These are phyloP conservation scores for Mythimna impura DNA, from an alignment of 2,888 invertebrate genomes.

Conservation along the genomic window DNA sequence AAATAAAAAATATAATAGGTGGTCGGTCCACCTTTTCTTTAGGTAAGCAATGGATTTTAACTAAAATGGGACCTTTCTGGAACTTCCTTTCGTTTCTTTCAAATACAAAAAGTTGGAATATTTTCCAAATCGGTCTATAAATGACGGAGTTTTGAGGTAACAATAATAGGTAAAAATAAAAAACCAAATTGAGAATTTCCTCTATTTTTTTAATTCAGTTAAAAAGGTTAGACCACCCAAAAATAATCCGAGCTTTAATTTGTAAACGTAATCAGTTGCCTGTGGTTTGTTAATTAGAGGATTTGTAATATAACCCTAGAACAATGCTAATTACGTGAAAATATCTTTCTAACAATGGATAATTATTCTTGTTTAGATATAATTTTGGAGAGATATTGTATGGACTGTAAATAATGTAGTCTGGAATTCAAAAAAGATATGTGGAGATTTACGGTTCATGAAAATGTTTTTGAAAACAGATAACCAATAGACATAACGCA, in stretches of 20 bases:
- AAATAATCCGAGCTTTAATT: conserved; percentile 6
- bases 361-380: conserved; percentile 5
- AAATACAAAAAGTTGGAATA: no score
- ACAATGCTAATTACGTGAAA: conserved; percentile 16
- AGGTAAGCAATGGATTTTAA: no score
- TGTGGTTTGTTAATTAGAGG: conserved; percentile 21
- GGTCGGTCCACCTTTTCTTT: no score
- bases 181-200: no score
- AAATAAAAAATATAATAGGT: no score
- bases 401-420: background rate
- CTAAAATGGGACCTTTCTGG: no score
- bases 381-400: background rate
- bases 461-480: background rate
- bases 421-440: background rate
- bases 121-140: no score
- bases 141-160: no score
- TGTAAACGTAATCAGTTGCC: conserved; percentile 5
- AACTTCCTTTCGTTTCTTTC: no score
- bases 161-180: no score
- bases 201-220: no score
- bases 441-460: background rate
- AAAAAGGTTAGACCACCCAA: background rate
- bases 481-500: background rate
- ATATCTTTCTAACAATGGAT: conserved; percentile 11
- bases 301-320: conserved; percentile 8